Evolutionary conservation across 1,140 invertebrate species (phyloP).

Genomic region (Galleria mellonella): DNA sequence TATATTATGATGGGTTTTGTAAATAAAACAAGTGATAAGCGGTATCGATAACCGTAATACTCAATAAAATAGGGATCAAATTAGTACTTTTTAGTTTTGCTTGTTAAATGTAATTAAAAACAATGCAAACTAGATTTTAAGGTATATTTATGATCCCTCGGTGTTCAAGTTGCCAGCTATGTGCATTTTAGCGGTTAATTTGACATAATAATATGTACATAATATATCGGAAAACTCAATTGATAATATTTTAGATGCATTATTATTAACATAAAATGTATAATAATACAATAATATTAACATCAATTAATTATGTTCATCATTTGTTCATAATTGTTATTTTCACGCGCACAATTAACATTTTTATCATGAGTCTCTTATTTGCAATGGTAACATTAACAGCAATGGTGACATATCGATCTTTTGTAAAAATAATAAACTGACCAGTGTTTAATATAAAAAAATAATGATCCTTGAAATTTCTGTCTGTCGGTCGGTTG

Average conservation of each 20-base stretch:
- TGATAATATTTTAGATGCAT: not conserved
- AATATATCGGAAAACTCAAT: not conserved
- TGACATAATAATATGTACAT: not conserved
- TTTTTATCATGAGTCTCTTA: not conserved
- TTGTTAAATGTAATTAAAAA: not conserved
- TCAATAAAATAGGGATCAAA: not conserved
- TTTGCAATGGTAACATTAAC: too few relatives aligned
- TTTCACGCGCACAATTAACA: constrained; percentile 16
- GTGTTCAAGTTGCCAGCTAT: not conserved
- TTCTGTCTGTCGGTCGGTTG: too few relatives aligned
- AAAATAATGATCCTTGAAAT: too few relatives aligned
- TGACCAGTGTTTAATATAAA: too few relatives aligned
- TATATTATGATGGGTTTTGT: too few relatives aligned
- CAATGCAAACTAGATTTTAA: not conserved
- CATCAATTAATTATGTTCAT: not conserved
- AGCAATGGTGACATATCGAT: too few relatives aligned
- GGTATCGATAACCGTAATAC: not conserved
- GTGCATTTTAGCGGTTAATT: not conserved
- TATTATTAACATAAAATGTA: not conserved
- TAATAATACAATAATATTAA: not conserved
- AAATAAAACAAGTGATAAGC: not conserved
- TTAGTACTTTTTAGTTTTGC: not conserved
- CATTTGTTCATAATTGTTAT: not conserved
- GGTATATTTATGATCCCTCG: not conserved
- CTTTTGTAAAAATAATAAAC: too few relatives aligned